Base-by-base conservation (phyloP, 2,113 vertebrate species). In the Cyprinus carpio region DNA sequence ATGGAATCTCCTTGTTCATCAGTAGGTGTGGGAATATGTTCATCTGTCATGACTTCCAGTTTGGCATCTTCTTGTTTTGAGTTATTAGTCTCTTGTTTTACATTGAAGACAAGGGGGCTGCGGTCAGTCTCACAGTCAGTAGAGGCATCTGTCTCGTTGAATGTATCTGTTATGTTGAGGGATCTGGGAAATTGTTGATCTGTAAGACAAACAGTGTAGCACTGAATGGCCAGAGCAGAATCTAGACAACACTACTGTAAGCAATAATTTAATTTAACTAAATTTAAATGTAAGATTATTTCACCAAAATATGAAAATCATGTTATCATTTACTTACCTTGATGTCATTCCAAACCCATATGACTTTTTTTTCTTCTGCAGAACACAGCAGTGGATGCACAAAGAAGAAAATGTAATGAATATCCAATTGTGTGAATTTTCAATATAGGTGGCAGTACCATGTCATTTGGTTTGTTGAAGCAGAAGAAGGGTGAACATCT, bases 1-100 rank as follows among this genome's bases (percentile, higher is more conserved):
- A 99, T 95, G 87, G 96, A 96, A 82, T 97, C 93, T 56, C 95
- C 90, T 0, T 94, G 90, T 49, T 94, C 94, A 89, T 95, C 93
- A 40, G 86, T 88, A 51, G 92, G 89, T 82, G 95, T 95, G 88
- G 88, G 86, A 87, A 89, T 78, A 89, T 87, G 85, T 83, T 88
- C 92, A 72, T 91, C 91, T 86, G 92, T 86, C 75, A 80, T 88
- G 75, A 93, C 93, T 49, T 87, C 46, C 0, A 87, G 85, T 87
- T 92, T 92, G 90, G 85, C 88, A 90, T 92, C 79, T 46, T 87
- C 84, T 91, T 91, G 65, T 83, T 88, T 90, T 91, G 88, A 90
- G 87, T 37, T 16, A 90, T 87, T 87, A 87, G 89, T 92, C 92
- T 95, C 95, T 95, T 93, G 94, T 95, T 94, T 93, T 89, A 93